Conservation (phyloP, 2,888 invertebrate genomes). For the Lasius platythorax region DNA sequence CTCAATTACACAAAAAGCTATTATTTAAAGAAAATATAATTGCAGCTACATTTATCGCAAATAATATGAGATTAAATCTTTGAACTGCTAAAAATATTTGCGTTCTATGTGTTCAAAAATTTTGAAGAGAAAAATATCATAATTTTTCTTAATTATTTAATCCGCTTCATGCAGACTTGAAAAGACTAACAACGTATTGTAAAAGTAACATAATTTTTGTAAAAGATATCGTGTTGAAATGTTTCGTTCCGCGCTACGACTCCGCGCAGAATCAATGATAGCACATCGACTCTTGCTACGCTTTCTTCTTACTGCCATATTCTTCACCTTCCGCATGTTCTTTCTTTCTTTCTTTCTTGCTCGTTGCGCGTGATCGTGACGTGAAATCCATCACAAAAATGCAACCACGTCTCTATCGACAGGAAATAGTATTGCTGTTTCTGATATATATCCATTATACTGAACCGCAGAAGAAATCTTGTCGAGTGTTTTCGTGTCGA, state of each 20-base stretch:
- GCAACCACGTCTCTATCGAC: background rate
- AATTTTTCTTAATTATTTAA: background rate
- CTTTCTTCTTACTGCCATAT: background rate
- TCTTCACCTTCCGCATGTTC: background rate
- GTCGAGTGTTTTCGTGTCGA: background rate
- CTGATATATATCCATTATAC: conserved; percentile 3
- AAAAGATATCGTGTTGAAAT: background rate
- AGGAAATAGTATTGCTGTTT: background rate
- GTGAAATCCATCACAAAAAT: conserved; percentile 9
- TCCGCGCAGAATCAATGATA: background rate
- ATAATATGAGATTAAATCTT: background rate
- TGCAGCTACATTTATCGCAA: background rate
- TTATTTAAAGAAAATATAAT: background rate
- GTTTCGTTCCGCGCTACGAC: too few species aligned
- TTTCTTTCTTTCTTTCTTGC: background rate
- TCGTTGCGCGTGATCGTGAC: background rate
- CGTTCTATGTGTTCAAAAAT: background rate
- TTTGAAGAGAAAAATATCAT: background rate
- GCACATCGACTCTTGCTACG: background rate
- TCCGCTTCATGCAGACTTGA: background rate
- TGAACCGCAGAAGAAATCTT: background rate
- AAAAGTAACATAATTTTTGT: background rate
- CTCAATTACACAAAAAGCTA: background rate
- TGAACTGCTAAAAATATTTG: background rate
- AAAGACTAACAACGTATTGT: too few species aligned